Percentiles rank a stretch among this genome's conserved stretches.
Evolutionary conservation across 2,888 invertebrate genomes (phyloP).

Genomic region (Caenorhabditis sp.): DNA sequence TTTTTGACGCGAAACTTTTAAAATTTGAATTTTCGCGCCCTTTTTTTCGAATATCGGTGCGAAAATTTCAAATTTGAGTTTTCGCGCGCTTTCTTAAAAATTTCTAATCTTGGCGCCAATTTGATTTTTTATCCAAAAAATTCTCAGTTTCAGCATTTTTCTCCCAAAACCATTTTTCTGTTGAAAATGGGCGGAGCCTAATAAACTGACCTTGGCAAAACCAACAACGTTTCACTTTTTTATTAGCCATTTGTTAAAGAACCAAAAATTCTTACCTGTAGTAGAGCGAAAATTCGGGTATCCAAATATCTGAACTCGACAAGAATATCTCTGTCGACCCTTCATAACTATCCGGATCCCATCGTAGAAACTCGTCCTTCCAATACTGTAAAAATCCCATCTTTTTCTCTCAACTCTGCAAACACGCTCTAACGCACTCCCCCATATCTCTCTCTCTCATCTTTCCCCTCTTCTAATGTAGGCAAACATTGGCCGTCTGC

Average conservation of each 20-base stretch:
- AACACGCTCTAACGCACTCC: background rate
- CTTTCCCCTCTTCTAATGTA: background rate
- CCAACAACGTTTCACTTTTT: background rate
- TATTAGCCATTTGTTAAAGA: background rate
- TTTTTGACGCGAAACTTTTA: too few species aligned
- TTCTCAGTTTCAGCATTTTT: background rate
- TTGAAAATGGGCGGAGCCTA: too few species aligned
- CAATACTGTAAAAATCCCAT: conserved; percentile 64
- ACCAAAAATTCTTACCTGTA: conserved; percentile 63
- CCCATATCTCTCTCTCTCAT: background rate
- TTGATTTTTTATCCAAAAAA: too few species aligned
- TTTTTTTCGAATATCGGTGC: too few species aligned
- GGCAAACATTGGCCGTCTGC: too few species aligned
- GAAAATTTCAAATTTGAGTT: too few species aligned
- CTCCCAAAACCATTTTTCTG: background rate
- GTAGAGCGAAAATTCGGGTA: conserved; percentile 68
- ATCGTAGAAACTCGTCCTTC: conserved; percentile 69
- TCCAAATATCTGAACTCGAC: conserved; percentile 67
- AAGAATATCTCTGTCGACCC: conserved; percentile 69
- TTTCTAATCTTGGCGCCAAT: too few species aligned
- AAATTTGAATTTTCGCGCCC: too few species aligned
- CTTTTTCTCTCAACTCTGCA: background rate
- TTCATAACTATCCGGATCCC: conserved; percentile 69
- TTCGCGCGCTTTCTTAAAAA: too few species aligned
- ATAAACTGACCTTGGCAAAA: too few species aligned